phyloP scores from a whole-genome alignment of 2,113 vertebrate species.

The Oostethus manadensis region DNA sequence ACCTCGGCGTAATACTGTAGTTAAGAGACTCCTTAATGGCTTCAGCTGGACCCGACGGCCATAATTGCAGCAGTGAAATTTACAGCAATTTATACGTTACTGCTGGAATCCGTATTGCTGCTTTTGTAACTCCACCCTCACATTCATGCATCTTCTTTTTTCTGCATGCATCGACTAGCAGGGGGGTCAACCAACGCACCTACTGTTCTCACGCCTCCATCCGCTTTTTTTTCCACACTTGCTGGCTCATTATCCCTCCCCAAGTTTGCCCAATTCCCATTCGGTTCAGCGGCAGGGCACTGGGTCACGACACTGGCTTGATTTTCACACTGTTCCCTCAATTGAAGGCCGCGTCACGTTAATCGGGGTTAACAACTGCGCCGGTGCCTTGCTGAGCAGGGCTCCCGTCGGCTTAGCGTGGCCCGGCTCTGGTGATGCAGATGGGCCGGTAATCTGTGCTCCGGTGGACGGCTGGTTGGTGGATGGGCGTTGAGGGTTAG shows the following conservation, averaged over 20 bases:
- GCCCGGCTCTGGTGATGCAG: conserved; percentile 58
- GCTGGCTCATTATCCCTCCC: conserved; percentile 36
- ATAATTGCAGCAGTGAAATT: conserved; percentile 6
- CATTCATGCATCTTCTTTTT: conserved; percentile 6
- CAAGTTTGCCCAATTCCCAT: conserved; percentile 42
- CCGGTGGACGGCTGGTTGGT: conserved; percentile 18
- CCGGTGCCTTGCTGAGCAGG: conserved; percentile 59
- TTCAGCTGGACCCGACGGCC: conserved; percentile 3
- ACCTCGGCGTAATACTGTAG: conserved; percentile 5
- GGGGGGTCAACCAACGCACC: background rate
- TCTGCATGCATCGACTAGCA: too few relatives aligned
- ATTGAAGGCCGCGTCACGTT: conserved; percentile 69
- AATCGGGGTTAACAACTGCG: conserved; percentile 75
- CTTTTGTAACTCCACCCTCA: conserved; percentile 1
- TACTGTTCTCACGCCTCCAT: conserved; percentile 8
- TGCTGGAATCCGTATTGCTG: conserved; percentile 5
- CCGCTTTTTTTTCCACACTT: conserved; percentile 5
- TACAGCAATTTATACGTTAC: conserved; percentile 17
- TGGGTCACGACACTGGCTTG: conserved; percentile 63
- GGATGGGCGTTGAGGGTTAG: conserved; percentile 1
- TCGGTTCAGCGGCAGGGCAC: conserved; percentile 68
- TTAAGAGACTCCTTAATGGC: conserved; percentile 31
- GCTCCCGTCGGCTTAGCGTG: conserved; percentile 63
- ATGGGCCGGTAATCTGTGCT: conserved; percentile 66
- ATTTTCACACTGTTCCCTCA: conserved; percentile 72